Evolutionary conservation across 2,797 vertebrate genomes (phyloP).

Genomic region (Spinus pinus): DNA sequence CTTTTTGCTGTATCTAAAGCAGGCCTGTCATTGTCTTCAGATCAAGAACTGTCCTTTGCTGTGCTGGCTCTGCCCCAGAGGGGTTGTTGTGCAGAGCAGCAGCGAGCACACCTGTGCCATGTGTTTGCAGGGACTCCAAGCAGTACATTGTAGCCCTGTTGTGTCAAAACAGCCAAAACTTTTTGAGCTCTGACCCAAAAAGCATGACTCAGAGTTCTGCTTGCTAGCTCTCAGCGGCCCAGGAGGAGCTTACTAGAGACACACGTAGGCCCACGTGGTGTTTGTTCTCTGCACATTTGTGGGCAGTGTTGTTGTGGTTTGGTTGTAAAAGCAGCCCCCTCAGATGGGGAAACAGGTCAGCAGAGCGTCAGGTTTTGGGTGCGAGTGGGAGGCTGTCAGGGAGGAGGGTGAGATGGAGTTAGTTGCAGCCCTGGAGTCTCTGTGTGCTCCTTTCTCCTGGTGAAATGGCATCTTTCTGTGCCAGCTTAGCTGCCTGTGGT

Average conservation of each 20-base stretch:
- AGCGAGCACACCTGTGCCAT: not conserved
- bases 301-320: constrained; percentile 21
- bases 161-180: not conserved
- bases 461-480: not conserved
- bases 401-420: not conserved
- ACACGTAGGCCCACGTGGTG: not conserved
- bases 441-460: not conserved
- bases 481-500: not conserved
- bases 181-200: constrained; percentile 24
- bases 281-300: not conserved
- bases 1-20: not conserved
- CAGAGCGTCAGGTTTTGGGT: not conserved
- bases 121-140: not conserved
- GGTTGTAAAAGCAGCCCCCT: constrained; percentile 23
- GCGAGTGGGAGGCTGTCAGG: not conserved
- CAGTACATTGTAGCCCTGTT: not conserved
- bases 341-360: not conserved
- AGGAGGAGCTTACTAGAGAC: not conserved
- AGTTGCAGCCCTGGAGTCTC: not conserved
- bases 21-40: not conserved
- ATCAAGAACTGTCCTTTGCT: not conserved
- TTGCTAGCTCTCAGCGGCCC: not conserved
- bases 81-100: not conserved
- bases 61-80: not conserved
- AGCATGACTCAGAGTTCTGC: not conserved